phyloP scores from a whole-genome alignment of 2,113 vertebrate species.

The Castor canadensis region DNA sequence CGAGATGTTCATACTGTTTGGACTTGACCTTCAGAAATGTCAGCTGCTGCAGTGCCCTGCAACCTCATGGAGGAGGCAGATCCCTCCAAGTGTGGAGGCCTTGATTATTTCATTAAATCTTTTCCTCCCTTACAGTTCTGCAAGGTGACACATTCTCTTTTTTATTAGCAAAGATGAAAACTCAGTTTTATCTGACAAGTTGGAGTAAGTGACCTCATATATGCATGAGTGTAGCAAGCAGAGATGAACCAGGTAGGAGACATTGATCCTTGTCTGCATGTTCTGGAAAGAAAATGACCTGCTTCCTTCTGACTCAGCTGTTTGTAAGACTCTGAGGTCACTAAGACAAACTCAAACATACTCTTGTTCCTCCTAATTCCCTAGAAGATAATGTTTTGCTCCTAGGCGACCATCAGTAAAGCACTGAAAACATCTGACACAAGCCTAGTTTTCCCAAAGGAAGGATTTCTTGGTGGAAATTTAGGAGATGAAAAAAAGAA shows the following conservation, averaged over 20 bases:
- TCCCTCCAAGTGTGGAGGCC: not conserved
- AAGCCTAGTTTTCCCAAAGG: not conserved
- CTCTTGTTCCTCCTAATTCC: not conserved
- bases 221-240: not conserved
- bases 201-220: not conserved
- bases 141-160: not conserved
- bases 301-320: not conserved
- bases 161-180: not conserved
- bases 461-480: conserved; percentile 33
- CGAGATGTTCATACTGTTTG: not conserved
- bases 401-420: conserved; percentile 1
- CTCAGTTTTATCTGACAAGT: not conserved
- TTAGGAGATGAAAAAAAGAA: not conserved
- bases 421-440: conserved; percentile 30
- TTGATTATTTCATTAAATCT: not conserved
- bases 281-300: not conserved
- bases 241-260: not conserved
- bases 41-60: not conserved
- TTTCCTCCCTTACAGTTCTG: not conserved
- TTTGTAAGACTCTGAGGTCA: conserved; percentile 25
- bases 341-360: conserved; percentile 44
- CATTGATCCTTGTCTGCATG: not conserved
- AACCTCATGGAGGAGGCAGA: too few relatives aligned
- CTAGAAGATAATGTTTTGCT: conserved; percentile 46
- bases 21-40: not conserved